Percentiles rank a stretch among this genome's conserved stretches.
phyloP scores from a whole-genome alignment of 2,113 vertebrate species.

The Martes martes region DNA sequence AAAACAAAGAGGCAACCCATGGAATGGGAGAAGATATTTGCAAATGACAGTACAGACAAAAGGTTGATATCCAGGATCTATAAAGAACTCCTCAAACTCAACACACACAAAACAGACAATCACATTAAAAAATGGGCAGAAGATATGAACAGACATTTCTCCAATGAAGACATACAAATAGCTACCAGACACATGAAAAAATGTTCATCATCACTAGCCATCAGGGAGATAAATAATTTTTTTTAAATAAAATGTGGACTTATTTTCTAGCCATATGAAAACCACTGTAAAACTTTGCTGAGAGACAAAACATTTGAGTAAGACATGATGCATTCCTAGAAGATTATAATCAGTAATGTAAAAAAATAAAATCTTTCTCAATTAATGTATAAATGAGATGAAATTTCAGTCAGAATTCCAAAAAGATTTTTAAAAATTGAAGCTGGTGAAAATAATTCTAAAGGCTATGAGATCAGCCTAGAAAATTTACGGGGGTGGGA shows the following conservation, averaged over 20 bases:
- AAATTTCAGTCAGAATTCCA: neutral
- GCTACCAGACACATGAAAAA: too few species aligned
- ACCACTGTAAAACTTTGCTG: neutral
- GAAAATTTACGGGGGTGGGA: neutral
- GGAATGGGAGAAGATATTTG: too few species aligned
- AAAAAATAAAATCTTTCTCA: conserved; percentile 7
- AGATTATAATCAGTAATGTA: neutral
- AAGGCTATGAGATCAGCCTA: neutral
- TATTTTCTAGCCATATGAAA: neutral
- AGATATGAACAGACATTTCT: too few species aligned
- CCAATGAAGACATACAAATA: too few species aligned
- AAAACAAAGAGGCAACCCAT: too few species aligned
- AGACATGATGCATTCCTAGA: neutral
- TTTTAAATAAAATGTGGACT: too few species aligned
- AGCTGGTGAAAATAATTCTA: conserved; percentile 19
- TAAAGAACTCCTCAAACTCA: too few species aligned
- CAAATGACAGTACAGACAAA: too few species aligned
- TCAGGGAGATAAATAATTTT: neutral
- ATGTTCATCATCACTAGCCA: too few species aligned
- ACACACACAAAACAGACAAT: too few species aligned
- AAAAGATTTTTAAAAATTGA: conserved; percentile 16
- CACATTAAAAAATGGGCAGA: too few species aligned
- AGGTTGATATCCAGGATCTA: too few species aligned
- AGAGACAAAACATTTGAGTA: neutral
- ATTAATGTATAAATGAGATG: neutral